These are phyloP conservation scores for Montipora sp. DNA, from an alignment of 64 coral and sea anemone species.

Conservation along the genomic window DNA sequence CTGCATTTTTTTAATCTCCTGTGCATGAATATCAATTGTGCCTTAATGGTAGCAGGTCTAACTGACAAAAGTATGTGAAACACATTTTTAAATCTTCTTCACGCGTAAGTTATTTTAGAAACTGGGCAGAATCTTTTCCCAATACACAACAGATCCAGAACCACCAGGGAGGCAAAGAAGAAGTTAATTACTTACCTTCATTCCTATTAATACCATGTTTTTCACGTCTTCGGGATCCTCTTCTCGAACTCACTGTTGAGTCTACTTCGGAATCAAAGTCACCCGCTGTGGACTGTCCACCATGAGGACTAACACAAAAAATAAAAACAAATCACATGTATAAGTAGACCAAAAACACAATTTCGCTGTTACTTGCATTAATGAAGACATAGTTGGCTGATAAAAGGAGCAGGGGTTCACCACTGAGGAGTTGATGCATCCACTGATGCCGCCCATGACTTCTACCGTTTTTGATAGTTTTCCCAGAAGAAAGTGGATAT, in stretches of 20 bases:
- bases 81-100: too few species aligned
- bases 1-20: too few species aligned
- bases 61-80: too few species aligned
- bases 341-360: neutral
- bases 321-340: neutral
- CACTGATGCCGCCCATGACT: too few species aligned
- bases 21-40: too few species aligned
- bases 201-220: constrained; percentile 79
- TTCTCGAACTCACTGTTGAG: constrained; percentile 85
- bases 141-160: too few species aligned
- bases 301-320: constrained; percentile 65
- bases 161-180: too few species aligned
- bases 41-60: too few species aligned
- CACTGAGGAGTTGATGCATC: neutral
- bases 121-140: too few species aligned
- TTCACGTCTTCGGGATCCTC: constrained; percentile 75
- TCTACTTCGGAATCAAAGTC: constrained; percentile 97
- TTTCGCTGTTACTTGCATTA: neutral
- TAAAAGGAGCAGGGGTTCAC: neutral
- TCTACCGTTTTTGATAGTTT: too few species aligned
- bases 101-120: too few species aligned
- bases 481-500: too few species aligned
- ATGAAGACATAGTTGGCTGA: neutral
- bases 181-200: constrained; percentile 53
- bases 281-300: constrained; percentile 88